Conservation (phyloP, 2,113 vertebrate genomes). For the Lophura nycthemera region DNA sequence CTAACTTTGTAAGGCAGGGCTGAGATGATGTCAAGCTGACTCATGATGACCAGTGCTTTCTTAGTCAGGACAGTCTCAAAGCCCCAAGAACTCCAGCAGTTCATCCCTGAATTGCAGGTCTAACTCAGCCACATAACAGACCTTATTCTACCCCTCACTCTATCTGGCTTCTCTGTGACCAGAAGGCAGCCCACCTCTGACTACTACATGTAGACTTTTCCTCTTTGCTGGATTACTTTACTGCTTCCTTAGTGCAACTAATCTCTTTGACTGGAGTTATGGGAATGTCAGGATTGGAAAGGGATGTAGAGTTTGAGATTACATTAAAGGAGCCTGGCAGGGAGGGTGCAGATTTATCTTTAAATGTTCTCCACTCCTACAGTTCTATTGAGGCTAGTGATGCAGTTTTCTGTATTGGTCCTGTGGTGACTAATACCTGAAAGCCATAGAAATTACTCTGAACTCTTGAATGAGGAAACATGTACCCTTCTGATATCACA, state of each 20-base stretch:
- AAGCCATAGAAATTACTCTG: not conserved
- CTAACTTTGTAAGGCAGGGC: not conserved
- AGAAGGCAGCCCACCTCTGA: not conserved
- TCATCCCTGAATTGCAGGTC: not conserved
- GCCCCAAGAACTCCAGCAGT: not conserved
- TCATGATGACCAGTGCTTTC: not conserved
- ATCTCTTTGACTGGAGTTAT: not conserved
- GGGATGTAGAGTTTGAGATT: not conserved
- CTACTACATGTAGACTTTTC: not conserved
- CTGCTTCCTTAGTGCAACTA: not conserved
- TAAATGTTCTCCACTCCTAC: not conserved
- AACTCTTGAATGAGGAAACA: not conserved
- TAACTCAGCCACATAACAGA: not conserved
- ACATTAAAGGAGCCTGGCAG: not conserved
- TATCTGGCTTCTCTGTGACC: not conserved
- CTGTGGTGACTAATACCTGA: conserved; percentile 25
- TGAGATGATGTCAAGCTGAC: not conserved
- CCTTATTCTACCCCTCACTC: not conserved
- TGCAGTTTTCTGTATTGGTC: not conserved
- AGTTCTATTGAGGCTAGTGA: not conserved
- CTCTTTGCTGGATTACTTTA: not conserved
- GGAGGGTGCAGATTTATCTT: not conserved
- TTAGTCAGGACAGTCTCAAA: not conserved
- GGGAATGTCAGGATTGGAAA: not conserved
- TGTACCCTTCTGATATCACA: not conserved